Evolutionary conservation across 2,113 vertebrate genomes (phyloP).

Genomic region (Manacus vitellinus): DNA sequence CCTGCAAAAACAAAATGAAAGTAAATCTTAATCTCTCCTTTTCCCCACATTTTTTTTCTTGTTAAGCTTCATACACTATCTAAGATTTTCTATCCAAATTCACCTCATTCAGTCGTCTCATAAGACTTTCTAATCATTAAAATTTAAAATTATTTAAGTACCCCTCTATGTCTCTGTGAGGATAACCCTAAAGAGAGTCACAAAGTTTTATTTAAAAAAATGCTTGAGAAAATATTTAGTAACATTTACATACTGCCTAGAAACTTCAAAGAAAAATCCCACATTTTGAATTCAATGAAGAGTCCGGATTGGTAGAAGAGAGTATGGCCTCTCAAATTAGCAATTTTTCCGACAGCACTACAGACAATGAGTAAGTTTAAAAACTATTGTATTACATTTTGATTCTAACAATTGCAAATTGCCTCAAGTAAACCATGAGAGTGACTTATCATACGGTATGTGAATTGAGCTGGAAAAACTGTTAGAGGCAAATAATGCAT

Average conservation of each 20-base stretch:
- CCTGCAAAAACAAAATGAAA: not conserved
- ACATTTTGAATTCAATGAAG: not conserved
- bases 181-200: not conserved
- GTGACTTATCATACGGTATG: rapidly evolving
- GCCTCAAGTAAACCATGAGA: not conserved
- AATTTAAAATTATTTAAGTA: not conserved
- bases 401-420: not conserved
- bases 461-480: not conserved
- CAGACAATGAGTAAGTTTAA: not conserved
- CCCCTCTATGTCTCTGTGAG: not conserved
- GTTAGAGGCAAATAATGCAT: not conserved
- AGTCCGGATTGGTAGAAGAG: not conserved
- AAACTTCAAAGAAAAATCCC: not conserved
- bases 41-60: not conserved
- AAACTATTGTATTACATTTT: not conserved
- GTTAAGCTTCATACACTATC: not conserved
- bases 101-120: not conserved
- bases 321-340: not conserved
- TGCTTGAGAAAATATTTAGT: not conserved
- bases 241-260: not conserved
- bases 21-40: not conserved
- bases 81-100: not conserved
- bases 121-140: not conserved
- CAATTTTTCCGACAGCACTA: not conserved
- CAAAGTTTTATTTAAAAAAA: not conserved